Base-by-base conservation (phyloP, 2,113 vertebrate species). In the Noctilio leporinus region DNA sequence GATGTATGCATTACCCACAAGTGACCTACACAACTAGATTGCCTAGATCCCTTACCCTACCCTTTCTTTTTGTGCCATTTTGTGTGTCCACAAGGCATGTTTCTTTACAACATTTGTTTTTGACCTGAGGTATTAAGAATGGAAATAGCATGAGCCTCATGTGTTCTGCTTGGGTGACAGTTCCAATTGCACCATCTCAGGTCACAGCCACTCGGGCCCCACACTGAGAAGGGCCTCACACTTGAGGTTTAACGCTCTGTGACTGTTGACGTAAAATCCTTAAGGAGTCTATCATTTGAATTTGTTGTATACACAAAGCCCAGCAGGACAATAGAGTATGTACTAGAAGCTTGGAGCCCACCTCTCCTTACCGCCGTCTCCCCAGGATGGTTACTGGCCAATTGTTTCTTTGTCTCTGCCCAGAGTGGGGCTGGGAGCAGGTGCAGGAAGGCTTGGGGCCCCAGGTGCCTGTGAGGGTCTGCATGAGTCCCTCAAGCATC, bases 1-100 rank as follows among this genome's bases (percentile, higher is more conserved):
- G 80, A 45, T 33, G 38, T 26, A 19, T n/a, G 33, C 0, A 0
- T n/a, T 3, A 55, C 35, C 33, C 47, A 35, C 0, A 6, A 12
- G 49, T 30, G n/a, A 51, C 38, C 20, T 5, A 19, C 3, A 12
- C 59, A n/a, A n/a, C 51, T 38, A 2, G 2, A 57, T 88, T 19
- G 22, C 26, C 84, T 57, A 26, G 10, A 8, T 19, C 38, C 35
- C 14, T 22, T 1, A 2, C 38, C 24, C 5, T 8, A 3, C 17
- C 14, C 19, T 20, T 9, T 0, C 40, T n/a, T 35, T 8, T 30
- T 30, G 89, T 28, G 35, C 51, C 28, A 14, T 38, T 86, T 53
- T 49, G 45, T 28, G 7, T 35, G 8, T 65, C 12, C 51, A 67
- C 7, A 22, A 53, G 22, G 47, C 2, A 3, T 28, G 19, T 22